Conservation (phyloP, 35 echinoderm and acorn worm genomes). For the Ophioderma brevispina region DNA sequence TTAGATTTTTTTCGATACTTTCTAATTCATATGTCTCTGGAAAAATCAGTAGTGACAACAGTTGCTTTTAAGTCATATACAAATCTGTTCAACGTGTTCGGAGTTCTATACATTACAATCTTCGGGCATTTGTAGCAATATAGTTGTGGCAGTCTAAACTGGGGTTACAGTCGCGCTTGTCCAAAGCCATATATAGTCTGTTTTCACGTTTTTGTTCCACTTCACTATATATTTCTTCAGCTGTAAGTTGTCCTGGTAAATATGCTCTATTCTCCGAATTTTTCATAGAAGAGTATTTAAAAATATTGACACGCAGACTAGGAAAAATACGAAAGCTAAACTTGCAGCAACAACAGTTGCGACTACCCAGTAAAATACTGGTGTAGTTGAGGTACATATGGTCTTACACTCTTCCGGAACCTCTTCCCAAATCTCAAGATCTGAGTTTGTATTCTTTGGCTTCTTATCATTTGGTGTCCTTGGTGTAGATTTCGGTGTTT, state of each 20-base stretch:
- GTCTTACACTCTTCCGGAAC: neutral
- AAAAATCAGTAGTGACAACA: neutral
- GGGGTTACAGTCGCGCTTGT: neutral
- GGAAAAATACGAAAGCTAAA: neutral
- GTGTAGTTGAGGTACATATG: neutral
- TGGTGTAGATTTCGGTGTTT: neutral
- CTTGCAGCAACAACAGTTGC: neutral
- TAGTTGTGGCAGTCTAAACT: neutral
- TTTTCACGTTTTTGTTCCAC: neutral
- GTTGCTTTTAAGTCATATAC: neutral
- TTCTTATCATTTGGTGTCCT: neutral
- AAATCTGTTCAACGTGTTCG: neutral
- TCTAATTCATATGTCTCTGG: neutral
- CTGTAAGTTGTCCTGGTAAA: neutral
- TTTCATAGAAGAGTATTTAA: neutral
- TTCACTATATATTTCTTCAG: neutral
- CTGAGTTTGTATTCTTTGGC: neutral
- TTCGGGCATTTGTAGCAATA: neutral
- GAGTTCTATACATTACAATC: neutral
- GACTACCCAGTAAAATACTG: neutral
- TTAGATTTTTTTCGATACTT: neutral
- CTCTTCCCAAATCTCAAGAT: neutral
- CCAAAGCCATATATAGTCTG: neutral
- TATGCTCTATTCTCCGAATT: neutral
- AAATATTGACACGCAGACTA: neutral